These are phyloP conservation scores for Odobenus rosmarus DNA, from an alignment of 2,113 vertebrate genomes.

Conservation along the genomic window DNA sequence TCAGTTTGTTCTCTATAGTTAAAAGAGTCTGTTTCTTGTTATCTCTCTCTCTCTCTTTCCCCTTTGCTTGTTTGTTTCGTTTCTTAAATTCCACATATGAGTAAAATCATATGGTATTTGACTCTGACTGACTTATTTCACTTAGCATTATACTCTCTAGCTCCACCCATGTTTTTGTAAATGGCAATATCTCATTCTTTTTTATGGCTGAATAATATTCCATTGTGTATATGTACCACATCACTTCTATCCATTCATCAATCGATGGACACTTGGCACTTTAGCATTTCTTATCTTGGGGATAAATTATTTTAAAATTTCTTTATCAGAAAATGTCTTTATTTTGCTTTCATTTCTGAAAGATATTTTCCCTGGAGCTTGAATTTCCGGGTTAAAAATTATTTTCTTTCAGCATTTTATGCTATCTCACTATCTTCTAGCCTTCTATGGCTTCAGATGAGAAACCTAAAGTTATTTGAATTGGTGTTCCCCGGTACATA, in stretches of 20 bases:
- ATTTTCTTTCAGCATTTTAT: not conserved
- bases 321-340: not conserved
- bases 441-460: not conserved
- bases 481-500: not conserved
- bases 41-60: not conserved
- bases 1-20: not conserved
- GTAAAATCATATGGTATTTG: not conserved
- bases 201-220: not conserved
- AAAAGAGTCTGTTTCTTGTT: not conserved
- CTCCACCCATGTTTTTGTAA: not conserved
- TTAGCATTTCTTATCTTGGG: not conserved
- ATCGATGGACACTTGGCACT: not conserved
- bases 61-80: not conserved
- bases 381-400: not conserved
- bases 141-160: not conserved
- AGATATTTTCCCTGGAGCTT: not conserved
- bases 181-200: not conserved
- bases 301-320: not conserved
- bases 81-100: not conserved
- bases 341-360: not conserved
- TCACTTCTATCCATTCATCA: not conserved
- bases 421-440: not conserved
- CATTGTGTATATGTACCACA: not conserved
- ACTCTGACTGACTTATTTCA: not conserved
- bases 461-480: not conserved